These are phyloP conservation scores for Pomatorhinus ruficollis DNA, from an alignment of 2,113 vertebrate genomes.

Conservation along the genomic window DNA sequence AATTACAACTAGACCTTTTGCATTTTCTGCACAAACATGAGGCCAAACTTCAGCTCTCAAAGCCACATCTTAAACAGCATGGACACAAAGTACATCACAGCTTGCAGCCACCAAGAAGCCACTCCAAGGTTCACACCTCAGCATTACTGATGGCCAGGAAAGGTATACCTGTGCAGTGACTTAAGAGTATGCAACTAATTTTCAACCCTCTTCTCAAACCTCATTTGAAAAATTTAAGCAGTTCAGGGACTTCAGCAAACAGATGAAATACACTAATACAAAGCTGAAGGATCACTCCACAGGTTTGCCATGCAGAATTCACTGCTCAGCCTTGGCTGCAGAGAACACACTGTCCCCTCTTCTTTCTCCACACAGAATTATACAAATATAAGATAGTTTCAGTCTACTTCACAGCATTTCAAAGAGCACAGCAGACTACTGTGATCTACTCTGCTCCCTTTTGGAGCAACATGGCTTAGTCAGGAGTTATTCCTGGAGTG, in stretches of 20 bases:
- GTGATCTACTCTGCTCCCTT: background rate
- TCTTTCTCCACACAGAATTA: background rate
- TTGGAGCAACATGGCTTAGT: background rate
- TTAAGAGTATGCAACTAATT: background rate
- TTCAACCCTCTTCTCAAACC: background rate
- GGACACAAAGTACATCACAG: rapidly evolving
- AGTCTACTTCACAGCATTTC: background rate
- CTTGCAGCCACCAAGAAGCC: background rate
- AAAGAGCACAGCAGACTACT: background rate
- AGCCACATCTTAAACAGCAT: background rate
- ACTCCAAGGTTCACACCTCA: background rate
- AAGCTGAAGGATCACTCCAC: background rate
- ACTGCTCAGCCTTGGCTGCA: background rate
- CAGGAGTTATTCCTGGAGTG: slow-evolving; percentile 55
- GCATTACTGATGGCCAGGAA: background rate
- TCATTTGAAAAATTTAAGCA: background rate
- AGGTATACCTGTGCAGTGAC: background rate
- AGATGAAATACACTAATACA: background rate
- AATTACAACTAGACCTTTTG: background rate
- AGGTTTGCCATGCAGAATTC: background rate
- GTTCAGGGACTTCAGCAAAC: background rate
- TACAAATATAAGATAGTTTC: background rate
- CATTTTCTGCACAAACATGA: background rate
- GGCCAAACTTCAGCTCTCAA: background rate
- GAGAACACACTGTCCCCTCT: background rate